Percentiles rank a stretch among this genome's conserved stretches.
phyloP scores from a whole-genome alignment of 2,797 vertebrate genomes.

The Pangasius mekongensis region DNA sequence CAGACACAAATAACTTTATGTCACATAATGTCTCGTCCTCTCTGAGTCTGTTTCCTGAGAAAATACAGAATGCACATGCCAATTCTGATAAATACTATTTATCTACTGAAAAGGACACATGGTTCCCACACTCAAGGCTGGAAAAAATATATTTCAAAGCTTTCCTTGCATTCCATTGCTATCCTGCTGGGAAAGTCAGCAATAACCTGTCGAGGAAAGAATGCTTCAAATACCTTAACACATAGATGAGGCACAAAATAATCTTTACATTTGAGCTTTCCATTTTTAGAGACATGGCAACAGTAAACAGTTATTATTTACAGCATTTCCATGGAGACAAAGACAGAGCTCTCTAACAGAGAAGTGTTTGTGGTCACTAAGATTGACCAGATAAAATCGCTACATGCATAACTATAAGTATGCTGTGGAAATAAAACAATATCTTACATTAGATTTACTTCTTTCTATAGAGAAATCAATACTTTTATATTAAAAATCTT shows the following conservation, averaged over 20 bases:
- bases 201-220: constrained; percentile 64
- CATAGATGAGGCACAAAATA: constrained; percentile 46
- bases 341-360: background rate
- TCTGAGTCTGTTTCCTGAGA: background rate
- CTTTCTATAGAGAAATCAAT: background rate
- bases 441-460: background rate
- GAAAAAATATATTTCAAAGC: constrained; percentile 56
- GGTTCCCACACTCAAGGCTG: constrained; percentile 58
- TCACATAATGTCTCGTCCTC: background rate
- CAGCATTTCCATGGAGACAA: background rate
- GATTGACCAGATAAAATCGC: background rate
- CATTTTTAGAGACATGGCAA: background rate
- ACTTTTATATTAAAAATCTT: background rate
- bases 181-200: constrained; percentile 70
- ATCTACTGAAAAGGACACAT: constrained; percentile 38
- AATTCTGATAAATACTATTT: constrained; percentile 15
- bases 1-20: background rate
- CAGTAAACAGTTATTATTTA: background rate
- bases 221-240: constrained; percentile 58
- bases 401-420: background rate
- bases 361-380: background rate
- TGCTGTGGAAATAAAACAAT: background rate
- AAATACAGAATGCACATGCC: background rate
- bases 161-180: constrained; percentile 67
- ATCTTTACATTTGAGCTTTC: constrained; percentile 30